Evolutionary conservation across 1,140 invertebrate species (phyloP), one percentile per base, ranked within the genome.

Genomic region (Drosophila micromelanica): DNA sequence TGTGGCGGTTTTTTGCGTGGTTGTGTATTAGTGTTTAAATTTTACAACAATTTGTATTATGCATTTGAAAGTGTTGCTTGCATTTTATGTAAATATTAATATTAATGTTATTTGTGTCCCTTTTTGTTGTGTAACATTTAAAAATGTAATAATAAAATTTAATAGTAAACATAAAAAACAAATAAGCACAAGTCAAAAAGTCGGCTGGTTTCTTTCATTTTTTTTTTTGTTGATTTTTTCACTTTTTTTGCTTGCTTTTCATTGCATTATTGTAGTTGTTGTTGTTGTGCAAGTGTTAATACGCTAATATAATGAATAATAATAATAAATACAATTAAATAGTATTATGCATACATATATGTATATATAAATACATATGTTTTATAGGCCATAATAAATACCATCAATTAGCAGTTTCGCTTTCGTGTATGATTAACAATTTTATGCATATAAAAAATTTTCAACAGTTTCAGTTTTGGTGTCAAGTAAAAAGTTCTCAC

Each of bases 401-500:
- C 82, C 78, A 82, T 86, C 71, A 86, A 76, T 86, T 86, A 87
- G 78, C 82, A 87, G 79, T 81, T 80, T 85, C 57, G 42, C 60
- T 63, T 27, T 69, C 61, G 35, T 71, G 49, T 71, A 56, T 64
- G 59, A 71, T 71, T 70, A 87, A 89, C 84, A 89, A 77, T 84
- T 87, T 87, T 82, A 75, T 71, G 67, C 84, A 89, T 87, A 89
- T 90, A 89, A 87, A 87, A 86, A 89, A 78, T 78, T 89, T 87
- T 89, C 67, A 89, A 89, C 79, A 89, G 79, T 89, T 86, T 89
- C 78, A 84, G 76, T 84, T 80, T 85, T 85, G 82, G 80, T 87
- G 82, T 86, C 82, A 86, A 86, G 81, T 86, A 87, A 89, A 87
- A 87, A 84, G 78, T 71, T 84, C 84, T 89, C 84, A 84, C 76